Conservation (phyloP, 2,797 vertebrate species). For the Urocyon cinereoargenteus region DNA sequence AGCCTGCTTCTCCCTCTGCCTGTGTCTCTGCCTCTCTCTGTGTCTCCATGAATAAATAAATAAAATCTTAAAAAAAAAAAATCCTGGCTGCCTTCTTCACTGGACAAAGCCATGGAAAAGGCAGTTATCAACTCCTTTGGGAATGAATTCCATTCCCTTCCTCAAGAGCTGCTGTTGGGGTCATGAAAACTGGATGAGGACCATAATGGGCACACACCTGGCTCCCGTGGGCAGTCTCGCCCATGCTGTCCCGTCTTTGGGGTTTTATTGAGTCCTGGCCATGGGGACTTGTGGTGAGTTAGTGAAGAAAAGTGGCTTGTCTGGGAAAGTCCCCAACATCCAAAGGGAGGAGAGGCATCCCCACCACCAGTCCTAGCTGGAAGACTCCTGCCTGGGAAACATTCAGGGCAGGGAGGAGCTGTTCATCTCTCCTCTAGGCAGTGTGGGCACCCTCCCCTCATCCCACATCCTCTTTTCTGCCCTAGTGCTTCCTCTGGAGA, state of each 20-base stretch:
- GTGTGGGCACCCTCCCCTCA: neutral
- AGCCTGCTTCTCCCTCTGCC: too few species aligned
- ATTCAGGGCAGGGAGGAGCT: neutral
- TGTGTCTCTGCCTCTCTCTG: too few species aligned
- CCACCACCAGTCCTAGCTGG: neutral
- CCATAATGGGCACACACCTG: neutral
- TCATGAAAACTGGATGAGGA: neutral
- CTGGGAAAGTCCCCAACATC: neutral
- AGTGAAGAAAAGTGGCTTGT: neutral
- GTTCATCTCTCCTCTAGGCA: neutral
- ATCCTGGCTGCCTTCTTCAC: neutral
- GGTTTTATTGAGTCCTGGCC: neutral
- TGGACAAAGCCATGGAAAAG: neutral
- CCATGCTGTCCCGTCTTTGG: neutral
- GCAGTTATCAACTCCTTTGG: neutral
- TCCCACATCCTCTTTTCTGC: neutral
- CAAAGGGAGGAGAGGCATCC: neutral
- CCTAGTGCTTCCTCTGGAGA: slow-evolving; percentile 93
- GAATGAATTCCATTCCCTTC: neutral
- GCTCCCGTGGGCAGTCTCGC: neutral
- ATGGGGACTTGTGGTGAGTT: neutral
- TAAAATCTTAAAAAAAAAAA: too few species aligned
- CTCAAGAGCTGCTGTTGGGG: neutral
- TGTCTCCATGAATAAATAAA: too few species aligned
- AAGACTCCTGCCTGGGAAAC: neutral